Conservation (phyloP, 2,113 vertebrate genomes). For the Labeo rohita region DNA sequence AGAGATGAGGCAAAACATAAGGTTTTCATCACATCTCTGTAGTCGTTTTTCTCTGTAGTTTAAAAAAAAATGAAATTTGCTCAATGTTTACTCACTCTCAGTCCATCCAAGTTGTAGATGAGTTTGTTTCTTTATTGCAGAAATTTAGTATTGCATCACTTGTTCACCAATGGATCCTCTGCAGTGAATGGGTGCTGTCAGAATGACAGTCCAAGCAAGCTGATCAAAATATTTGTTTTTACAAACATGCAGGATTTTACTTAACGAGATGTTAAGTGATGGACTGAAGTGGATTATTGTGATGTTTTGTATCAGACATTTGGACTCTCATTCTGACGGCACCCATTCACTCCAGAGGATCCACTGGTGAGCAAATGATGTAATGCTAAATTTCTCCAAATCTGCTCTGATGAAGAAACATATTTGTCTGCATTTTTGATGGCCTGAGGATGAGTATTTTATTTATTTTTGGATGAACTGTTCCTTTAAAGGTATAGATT, state of each 20-base stretch:
- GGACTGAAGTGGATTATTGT: background rate
- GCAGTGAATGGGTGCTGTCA: background rate
- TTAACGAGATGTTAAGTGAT: too few species aligned
- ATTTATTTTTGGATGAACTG: background rate
- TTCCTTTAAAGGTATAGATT: background rate
- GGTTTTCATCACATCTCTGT: background rate
- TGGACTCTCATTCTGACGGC: background rate
- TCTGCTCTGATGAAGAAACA: too few species aligned
- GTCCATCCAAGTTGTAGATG: background rate
- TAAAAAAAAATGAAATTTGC: too few species aligned
- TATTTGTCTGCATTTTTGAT: too few species aligned
- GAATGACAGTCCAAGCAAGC: background rate
- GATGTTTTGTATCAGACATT: background rate
- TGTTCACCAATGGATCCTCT: background rate
- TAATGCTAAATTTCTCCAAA: background rate
- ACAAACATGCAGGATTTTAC: background rate
- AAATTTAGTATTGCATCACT: too few species aligned
- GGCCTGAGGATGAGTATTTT: background rate
- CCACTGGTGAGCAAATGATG: background rate
- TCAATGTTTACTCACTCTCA: background rate
- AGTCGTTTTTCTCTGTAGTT: too few species aligned
- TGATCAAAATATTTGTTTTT: background rate
- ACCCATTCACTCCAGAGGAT: background rate
- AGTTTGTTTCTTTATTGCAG: background rate
- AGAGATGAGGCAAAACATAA: background rate